Evolutionary conservation across 2,888 invertebrate species (phyloP), one percentile per base, ranked within the genome.

Genomic region (Chironomus riparius): DNA sequence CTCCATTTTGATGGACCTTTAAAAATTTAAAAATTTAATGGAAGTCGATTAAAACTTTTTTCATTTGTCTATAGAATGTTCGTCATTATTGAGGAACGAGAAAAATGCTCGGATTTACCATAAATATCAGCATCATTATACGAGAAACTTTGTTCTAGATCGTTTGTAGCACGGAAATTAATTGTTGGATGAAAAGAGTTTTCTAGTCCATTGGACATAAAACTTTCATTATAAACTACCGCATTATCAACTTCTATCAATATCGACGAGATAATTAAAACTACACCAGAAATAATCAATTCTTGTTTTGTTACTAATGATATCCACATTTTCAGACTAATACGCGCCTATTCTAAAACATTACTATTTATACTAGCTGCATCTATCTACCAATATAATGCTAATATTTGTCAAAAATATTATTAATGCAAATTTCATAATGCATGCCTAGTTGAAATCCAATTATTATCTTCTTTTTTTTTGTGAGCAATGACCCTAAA

Each of bases 1-100:
- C 38, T 22, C 68, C 68, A 68, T 15, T 68, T 68, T 28, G 68
- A 68, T 21, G 68, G 68, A n/a, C 68, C 68, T 62, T 65, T 12
- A 65, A 65, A 21, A 65, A 21, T 65, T 65, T n/a, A n/a, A 38
- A 38, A 38, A 38, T 38, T 38, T 38, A 38, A 38, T 38, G 38
- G 38, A 38, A 4, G 38, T 38, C 38, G 18, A 15, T 18, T 18
- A 56, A 56, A 56, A 18, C 15, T 18, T 15, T 18, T 56, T 56
- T 18, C 56, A 18, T 56, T 7, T 50, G n/a, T 15, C 2, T 5
- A 50, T n/a, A 56, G 0, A 7, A 15, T 24, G 13, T 24, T 65
- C 13, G 12, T 7, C 24, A n/a, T 62, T 62, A 3, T 4, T 50
- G 4, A 5, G 1, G 5, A 5, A 38, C 4, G 4, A 38, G 38